A percentile compares a stretch with the other conserved stretches of the same genome.
These are phyloP conservation scores for Smittia aterrima DNA, from an alignment of 2,888 invertebrate genomes.

Conservation along the genomic window DNA sequence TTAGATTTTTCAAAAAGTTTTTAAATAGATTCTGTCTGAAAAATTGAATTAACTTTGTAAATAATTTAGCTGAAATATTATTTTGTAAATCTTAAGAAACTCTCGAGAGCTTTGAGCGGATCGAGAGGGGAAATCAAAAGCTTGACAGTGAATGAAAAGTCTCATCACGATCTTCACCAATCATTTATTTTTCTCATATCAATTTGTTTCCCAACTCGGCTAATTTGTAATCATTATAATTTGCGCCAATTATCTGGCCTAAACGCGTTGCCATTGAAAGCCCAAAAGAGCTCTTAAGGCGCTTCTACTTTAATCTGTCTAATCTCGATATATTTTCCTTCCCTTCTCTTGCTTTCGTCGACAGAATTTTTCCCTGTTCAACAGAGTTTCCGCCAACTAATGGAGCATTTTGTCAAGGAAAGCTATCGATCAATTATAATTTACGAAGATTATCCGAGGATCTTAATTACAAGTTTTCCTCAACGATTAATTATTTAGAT, in stretches of 20 bases:
- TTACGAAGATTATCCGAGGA: background rate
- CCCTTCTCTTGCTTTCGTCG: background rate
- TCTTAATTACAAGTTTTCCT: no score
- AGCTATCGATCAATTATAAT: conserved; percentile 2
- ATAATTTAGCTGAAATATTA: no score
- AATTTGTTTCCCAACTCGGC: background rate
- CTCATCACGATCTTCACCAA: no score
- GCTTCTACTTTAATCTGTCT: background rate
- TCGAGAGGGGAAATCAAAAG: no score
- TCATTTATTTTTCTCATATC: no score
- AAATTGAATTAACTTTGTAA: no score
- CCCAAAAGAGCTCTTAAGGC: background rate
- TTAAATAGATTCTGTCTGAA: no score
- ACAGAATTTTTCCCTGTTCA: background rate
- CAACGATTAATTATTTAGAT: no score
- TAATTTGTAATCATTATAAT: conserved; percentile 30
- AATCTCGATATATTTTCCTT: background rate
- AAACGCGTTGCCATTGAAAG: background rate
- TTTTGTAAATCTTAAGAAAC: no score
- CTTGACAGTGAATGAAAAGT: no score
- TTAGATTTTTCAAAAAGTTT: no score
- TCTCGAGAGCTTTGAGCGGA: no score
- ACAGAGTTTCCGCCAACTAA: background rate
- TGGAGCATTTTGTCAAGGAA: conserved; percentile 21
- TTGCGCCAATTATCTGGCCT: conserved; percentile 24